phyloP scores from a whole-genome alignment of 2,888 invertebrate genomes.

The Nemoura dubitans region DNA sequence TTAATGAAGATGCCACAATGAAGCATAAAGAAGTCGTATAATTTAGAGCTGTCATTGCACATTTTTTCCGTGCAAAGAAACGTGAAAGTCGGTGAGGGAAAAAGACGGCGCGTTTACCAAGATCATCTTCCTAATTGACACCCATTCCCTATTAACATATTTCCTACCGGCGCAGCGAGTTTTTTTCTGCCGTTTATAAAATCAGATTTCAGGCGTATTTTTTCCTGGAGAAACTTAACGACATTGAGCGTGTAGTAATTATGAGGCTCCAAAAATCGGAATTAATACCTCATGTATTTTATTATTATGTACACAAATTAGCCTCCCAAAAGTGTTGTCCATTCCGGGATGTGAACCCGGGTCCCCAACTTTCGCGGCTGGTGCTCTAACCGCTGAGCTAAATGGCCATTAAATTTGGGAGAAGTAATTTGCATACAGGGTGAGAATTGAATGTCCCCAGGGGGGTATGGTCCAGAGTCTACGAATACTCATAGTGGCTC shows the following conservation, averaged over 20 bases:
- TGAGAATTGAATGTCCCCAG: too few relatives aligned
- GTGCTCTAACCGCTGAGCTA: too few relatives aligned
- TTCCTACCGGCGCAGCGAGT: not conserved
- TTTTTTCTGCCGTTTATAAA: not conserved
- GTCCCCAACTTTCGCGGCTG: too few relatives aligned
- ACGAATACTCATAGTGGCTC: too few relatives aligned
- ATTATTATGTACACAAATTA: too few relatives aligned
- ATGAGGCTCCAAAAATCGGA: not conserved
- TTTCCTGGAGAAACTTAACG: not conserved
- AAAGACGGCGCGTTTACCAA: not conserved
- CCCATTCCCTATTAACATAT: not conserved
- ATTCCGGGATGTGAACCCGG: too few relatives aligned
- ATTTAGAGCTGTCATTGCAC: not conserved
- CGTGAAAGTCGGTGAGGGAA: conserved; percentile 1
- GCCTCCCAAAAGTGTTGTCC: too few relatives aligned
- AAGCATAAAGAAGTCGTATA: not conserved
- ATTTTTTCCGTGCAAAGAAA: not conserved
- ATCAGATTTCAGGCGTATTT: not conserved
- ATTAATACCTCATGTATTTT: too few relatives aligned
- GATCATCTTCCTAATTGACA: not conserved
- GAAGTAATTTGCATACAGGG: too few relatives aligned
- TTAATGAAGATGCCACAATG: too few relatives aligned
- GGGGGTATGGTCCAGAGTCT: too few relatives aligned
- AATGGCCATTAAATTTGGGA: too few relatives aligned
- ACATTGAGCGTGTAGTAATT: not conserved